These are phyloP conservation scores for Antrozous pallidus DNA, from an alignment of 2,797 vertebrate genomes.

Conservation along the genomic window DNA sequence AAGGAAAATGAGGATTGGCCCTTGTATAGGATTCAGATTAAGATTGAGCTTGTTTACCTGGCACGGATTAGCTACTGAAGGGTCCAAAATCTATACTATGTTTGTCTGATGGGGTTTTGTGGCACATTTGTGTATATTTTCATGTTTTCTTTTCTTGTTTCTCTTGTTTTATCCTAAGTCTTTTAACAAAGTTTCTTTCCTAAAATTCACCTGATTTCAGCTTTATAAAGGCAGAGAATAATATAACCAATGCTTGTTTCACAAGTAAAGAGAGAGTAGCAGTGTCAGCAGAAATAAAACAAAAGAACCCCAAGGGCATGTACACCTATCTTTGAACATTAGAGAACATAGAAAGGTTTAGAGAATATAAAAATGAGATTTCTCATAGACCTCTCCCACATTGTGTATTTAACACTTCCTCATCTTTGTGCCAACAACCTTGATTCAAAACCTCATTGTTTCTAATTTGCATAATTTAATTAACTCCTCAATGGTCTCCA, in stretches of 20 bases:
- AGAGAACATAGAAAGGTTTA: neutral
- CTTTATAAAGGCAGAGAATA: neutral
- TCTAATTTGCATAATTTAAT: neutral
- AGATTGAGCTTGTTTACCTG: neutral
- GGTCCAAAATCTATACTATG: neutral
- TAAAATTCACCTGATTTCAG: constrained; percentile 19
- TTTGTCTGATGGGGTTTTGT: neutral
- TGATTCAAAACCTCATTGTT: neutral
- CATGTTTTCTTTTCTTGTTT: neutral
- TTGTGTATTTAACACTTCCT: neutral
- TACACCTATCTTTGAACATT: neutral
- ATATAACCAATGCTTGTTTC: neutral
- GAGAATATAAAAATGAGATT: neutral
- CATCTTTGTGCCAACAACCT: neutral
- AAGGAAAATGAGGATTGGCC: neutral
- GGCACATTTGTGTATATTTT: neutral
- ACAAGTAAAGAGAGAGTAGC: neutral
- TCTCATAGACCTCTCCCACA: neutral
- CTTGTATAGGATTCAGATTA: neutral
- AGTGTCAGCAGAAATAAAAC: constrained; percentile 32
- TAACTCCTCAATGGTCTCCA: neutral
- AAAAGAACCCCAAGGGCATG: neutral
- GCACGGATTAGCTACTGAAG: neutral
- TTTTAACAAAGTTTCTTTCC: constrained; percentile 21
- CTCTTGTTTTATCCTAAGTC: neutral